Percentiles rank a stretch among this genome's conserved stretches.
Evolutionary conservation across 2,888 invertebrate species (phyloP).

Genomic region (Orchesellides sinensis): DNA sequence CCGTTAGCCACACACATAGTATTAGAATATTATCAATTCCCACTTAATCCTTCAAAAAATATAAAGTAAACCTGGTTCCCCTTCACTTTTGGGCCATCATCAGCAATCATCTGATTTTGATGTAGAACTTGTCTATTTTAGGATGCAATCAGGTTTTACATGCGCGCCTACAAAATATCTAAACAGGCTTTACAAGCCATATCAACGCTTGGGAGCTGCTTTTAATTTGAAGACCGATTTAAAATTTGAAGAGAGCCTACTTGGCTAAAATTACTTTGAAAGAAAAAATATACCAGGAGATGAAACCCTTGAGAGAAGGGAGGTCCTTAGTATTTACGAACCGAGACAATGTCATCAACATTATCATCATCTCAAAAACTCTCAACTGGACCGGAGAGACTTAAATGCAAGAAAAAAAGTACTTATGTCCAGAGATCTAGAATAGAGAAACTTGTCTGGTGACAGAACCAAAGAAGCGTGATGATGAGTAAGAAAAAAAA

Average conservation of each 20-base stretch:
- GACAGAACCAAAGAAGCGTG: constrained; percentile 45
- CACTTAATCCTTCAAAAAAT: background rate
- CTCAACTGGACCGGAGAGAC: constrained; percentile 33
- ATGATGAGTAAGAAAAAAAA: constrained; percentile 29
- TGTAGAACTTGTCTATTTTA: background rate
- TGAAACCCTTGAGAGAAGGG: background rate
- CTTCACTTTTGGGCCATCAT: too few relatives aligned
- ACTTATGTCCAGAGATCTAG: background rate
- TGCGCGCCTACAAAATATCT: background rate
- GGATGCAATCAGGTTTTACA: background rate
- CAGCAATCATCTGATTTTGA: too few relatives aligned
- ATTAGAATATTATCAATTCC: constrained; percentile 20
- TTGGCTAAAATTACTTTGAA: background rate
- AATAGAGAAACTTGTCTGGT: constrained; percentile 12
- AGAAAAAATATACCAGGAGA: background rate
- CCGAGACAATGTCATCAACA: constrained; percentile 43
- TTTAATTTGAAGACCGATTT: constrained; percentile 23
- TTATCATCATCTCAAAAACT: constrained; percentile 4
- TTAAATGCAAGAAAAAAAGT: background rate
- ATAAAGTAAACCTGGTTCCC: too few relatives aligned
- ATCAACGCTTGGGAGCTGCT: background rate
- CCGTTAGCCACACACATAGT: background rate
- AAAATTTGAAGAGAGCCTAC: background rate
- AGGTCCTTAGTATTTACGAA: constrained; percentile 41
- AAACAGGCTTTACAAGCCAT: too few relatives aligned